Evolutionary conservation across 1,140 invertebrate species (phyloP).

Genomic region (Tetramorium parvispinum): DNA sequence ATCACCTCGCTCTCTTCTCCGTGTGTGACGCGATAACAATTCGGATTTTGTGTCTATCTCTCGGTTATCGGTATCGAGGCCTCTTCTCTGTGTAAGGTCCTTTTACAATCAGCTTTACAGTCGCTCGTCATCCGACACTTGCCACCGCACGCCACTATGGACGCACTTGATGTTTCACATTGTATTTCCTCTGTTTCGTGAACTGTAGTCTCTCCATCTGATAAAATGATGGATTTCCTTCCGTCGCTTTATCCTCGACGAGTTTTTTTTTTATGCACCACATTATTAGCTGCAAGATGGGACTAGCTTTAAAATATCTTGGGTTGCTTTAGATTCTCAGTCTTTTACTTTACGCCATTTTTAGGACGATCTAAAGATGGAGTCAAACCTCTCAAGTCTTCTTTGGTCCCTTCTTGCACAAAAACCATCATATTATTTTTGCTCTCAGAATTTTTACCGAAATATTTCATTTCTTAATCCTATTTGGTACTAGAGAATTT

Average conservation of each 20-base stretch:
- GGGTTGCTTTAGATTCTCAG: not conserved
- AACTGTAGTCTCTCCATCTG: not conserved
- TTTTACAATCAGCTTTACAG: conserved; percentile 60
- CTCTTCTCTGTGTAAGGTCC: conserved; percentile 54
- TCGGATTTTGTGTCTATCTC: conserved; percentile 67
- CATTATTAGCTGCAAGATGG: not conserved
- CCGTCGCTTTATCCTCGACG: not conserved
- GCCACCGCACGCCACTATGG: not conserved
- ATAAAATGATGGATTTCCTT: not conserved
- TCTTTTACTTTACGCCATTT: not conserved
- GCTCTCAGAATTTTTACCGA: not conserved
- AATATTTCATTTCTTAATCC: not conserved
- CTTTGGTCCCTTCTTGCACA: not conserved
- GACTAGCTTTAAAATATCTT: not conserved
- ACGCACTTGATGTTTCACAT: conserved; percentile 54
- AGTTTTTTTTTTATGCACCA: not conserved
- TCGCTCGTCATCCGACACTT: conserved; percentile 17
- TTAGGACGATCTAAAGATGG: not conserved
- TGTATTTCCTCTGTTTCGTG: not conserved
- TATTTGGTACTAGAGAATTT: not conserved
- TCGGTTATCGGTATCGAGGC: conserved; percentile 20
- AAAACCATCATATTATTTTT: conserved; percentile 1
- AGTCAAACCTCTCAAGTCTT: not conserved
- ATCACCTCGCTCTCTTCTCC: conserved; percentile 12
- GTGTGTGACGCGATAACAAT: conserved; percentile 58